Percentiles rank a stretch among this genome's conserved stretches.
phyloP scores from a whole-genome alignment of 2,888 invertebrate species.

The Brenthis ino region DNA sequence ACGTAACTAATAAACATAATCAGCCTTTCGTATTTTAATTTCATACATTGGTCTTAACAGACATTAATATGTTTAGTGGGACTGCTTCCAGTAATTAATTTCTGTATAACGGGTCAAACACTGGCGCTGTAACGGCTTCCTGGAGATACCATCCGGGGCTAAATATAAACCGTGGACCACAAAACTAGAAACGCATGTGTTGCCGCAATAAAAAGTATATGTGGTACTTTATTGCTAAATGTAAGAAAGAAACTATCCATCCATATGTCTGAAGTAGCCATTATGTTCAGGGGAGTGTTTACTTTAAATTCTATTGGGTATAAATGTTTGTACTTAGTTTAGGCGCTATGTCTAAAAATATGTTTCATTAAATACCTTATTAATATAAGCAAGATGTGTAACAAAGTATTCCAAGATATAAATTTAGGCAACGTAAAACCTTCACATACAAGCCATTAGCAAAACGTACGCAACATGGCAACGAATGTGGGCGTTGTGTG shows the following conservation, averaged over 20 bases:
- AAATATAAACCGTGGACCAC: constrained; percentile 51
- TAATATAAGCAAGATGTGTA: neutral
- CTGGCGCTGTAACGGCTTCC: constrained; percentile 62
- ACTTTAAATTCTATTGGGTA: too few species aligned
- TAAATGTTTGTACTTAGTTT: too few species aligned
- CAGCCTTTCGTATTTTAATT: too few species aligned
- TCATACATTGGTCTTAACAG: too few species aligned
- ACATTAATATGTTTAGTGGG: neutral
- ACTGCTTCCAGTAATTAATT: constrained; percentile 51
- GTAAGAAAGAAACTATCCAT: neutral
- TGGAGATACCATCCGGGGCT: constrained; percentile 51
- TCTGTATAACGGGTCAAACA: constrained; percentile 60
- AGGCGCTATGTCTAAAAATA: too few species aligned
- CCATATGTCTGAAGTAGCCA: neutral
- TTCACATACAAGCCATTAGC: constrained; percentile 26
- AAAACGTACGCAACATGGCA: constrained; percentile 20
- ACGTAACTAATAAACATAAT: too few species aligned
- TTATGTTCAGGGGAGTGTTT: too few species aligned
- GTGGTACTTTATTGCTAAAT: neutral
- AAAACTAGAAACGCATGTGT: constrained; percentile 16
- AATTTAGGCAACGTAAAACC: constrained; percentile 6
- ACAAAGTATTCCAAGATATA: neutral
- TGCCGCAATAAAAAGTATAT: constrained; percentile 8
- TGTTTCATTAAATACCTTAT: neutral
- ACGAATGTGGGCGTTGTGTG: constrained; percentile 10